These are phyloP conservation scores for Avahi laniger DNA, from an alignment of 2,797 vertebrate species.

Conservation along the genomic window DNA sequence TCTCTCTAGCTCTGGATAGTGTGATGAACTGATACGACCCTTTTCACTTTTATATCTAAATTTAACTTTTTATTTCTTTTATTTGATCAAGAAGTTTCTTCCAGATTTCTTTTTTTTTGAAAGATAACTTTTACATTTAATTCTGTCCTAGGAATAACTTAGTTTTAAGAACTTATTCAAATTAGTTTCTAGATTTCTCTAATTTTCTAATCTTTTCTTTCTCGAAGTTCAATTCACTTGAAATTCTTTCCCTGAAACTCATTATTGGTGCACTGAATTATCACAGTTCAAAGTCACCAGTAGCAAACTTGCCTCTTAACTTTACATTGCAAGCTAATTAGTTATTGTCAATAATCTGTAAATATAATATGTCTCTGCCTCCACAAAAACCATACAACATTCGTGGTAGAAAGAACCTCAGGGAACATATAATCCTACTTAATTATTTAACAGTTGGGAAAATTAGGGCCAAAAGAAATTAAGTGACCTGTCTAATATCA, in stretches of 20 bases:
- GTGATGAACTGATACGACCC: not conserved
- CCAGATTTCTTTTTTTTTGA: slow-evolving; percentile 36
- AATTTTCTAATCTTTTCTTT: slow-evolving; percentile 41
- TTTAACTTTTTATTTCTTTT: slow-evolving; percentile 29
- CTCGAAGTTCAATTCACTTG: not conserved
- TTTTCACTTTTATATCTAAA: not conserved
- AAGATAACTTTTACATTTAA: not conserved
- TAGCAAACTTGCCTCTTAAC: slow-evolving; percentile 37
- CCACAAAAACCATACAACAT: not conserved
- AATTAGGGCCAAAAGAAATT: slow-evolving; percentile 29
- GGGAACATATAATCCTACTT: slow-evolving; percentile 22
- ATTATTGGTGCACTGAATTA: slow-evolving; percentile 32
- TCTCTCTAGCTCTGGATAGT: not conserved
- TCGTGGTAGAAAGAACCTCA: not conserved
- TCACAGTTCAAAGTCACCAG: slow-evolving; percentile 14
- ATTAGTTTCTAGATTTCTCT: slow-evolving; percentile 3
- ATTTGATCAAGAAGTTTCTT: slow-evolving; percentile 13
- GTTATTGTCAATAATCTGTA: not conserved
- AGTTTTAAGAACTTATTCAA: slow-evolving; percentile 17
- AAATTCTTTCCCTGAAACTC: slow-evolving; percentile 7
- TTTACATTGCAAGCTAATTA: slow-evolving; percentile 47
- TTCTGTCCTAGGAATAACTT: not conserved
- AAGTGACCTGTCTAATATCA: slow-evolving; percentile 16
- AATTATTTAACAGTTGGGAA: slow-evolving; percentile 54
- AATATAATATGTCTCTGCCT: slow-evolving; percentile 15